These are phyloP conservation scores for Cybosia mesomella DNA, from an alignment of 2,888 invertebrate species.

Conservation along the genomic window DNA sequence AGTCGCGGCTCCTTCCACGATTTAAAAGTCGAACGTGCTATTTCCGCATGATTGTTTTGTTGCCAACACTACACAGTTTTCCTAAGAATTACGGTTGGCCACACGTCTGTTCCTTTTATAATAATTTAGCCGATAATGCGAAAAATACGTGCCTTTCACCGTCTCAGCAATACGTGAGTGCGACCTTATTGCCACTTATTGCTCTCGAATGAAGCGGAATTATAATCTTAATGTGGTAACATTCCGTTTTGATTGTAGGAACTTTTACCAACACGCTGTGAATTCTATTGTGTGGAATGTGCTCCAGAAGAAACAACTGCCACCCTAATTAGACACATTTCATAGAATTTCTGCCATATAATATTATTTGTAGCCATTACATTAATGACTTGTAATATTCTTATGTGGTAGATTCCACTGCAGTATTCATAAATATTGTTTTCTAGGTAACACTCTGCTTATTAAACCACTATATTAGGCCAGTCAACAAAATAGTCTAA, in stretches of 20 bases:
- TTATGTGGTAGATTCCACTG: not conserved
- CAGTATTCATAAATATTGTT: not conserved
- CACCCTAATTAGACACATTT: conserved; percentile 51
- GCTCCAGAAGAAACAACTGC: conserved; percentile 48
- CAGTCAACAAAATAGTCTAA: no score
- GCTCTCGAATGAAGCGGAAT: conserved; percentile 77
- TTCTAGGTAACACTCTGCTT: not conserved
- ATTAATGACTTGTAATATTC: conserved; percentile 29
- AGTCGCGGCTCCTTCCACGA: conserved; percentile 43
- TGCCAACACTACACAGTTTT: conserved; percentile 58
- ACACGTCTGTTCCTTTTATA: conserved; percentile 81
- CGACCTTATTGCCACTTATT: conserved; percentile 78
- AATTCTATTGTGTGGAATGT: conserved; percentile 50
- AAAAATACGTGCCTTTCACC: conserved; percentile 83
- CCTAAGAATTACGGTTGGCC: conserved; percentile 68
- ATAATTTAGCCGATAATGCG: conserved; percentile 85
- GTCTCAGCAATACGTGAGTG: conserved; percentile 76
- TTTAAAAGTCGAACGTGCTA: conserved; percentile 65
- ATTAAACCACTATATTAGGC: not conserved
- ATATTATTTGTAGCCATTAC: conserved; percentile 31
- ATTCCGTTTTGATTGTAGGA: conserved; percentile 62
- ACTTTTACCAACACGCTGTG: conserved; percentile 50
- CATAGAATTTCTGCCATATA: conserved; percentile 42
- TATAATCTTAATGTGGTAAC: conserved; percentile 69
- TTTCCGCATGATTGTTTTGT: conserved; percentile 63